phyloP scores from a whole-genome alignment of 2,888 invertebrate species.

The Saturnia japonica region DNA sequence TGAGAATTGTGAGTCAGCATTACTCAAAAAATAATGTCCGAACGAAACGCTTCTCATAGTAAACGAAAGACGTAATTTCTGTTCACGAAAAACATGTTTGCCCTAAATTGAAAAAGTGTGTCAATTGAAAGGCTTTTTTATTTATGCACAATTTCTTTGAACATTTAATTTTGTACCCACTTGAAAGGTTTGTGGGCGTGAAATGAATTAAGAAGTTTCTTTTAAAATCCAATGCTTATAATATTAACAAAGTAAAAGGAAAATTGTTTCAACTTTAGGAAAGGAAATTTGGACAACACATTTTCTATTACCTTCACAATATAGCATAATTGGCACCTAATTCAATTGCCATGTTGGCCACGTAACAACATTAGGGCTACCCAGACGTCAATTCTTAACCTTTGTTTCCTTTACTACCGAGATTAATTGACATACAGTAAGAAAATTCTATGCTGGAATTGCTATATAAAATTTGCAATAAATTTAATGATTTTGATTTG shows the following conservation, averaged over 20 bases:
- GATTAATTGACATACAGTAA: background rate
- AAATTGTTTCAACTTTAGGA: background rate
- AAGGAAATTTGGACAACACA: background rate
- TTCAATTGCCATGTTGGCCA: background rate
- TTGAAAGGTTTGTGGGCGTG: background rate
- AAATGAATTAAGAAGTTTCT: too few relatives aligned
- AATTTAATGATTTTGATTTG: too few relatives aligned
- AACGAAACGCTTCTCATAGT: background rate
- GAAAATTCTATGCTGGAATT: background rate
- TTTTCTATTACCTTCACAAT: background rate
- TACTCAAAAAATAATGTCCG: background rate
- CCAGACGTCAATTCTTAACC: background rate
- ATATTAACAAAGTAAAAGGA: too few relatives aligned
- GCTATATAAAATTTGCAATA: too few relatives aligned
- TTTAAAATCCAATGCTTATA: too few relatives aligned
- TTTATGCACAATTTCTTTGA: background rate
- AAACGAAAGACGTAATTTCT: background rate
- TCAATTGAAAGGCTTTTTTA: background rate
- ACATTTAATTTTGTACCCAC: background rate
- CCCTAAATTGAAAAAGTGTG: constrained; percentile 2
- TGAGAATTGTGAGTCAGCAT: background rate
- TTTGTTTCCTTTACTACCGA: background rate
- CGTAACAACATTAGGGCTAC: background rate
- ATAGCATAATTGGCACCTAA: background rate
- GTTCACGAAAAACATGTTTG: background rate